Evolutionary conservation across 2,797 vertebrate genomes (phyloP).

Genomic region (Protonibea diacanthus): DNA sequence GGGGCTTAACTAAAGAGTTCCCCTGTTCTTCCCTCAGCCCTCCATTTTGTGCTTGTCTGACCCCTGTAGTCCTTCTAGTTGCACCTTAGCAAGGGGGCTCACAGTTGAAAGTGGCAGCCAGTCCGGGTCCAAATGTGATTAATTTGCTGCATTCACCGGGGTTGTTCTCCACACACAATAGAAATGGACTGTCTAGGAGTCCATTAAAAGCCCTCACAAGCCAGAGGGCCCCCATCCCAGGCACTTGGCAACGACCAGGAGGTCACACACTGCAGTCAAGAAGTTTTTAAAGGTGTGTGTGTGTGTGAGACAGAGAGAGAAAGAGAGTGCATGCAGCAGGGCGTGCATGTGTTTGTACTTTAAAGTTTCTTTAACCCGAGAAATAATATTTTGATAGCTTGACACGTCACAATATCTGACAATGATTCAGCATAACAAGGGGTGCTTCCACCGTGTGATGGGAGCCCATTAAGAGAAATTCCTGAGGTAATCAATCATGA

Average conservation of each 20-base stretch:
- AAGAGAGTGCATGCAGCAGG: background rate
- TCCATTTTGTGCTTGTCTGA: constrained; percentile 81
- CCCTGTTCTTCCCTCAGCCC: constrained; percentile 65
- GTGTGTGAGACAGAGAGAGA: background rate
- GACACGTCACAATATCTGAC: constrained; percentile 55
- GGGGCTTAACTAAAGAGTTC: constrained; percentile 85
- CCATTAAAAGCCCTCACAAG: constrained; percentile 89
- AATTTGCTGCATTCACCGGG: constrained; percentile 91
- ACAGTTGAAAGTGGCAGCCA: constrained; percentile 86
- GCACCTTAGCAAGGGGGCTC: constrained; percentile 85
- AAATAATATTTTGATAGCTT: constrained; percentile 70
- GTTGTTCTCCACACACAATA: constrained; percentile 88
- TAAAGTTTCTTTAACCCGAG: constrained; percentile 44
- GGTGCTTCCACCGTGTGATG: constrained; percentile 48
- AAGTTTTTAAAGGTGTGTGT: constrained; percentile 66
- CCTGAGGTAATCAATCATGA: constrained; percentile 72
- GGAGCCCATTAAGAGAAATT: constrained; percentile 66
- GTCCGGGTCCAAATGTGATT: constrained; percentile 91
- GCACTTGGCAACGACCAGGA: constrained; percentile 78
- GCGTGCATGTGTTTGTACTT: constrained; percentile 5
- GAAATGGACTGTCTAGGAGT: constrained; percentile 90
- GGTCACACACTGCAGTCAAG: constrained; percentile 77
- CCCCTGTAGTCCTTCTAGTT: constrained; percentile 83
- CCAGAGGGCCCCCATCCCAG: constrained; percentile 76
- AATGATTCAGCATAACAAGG: constrained; percentile 65